Conservation (phyloP, 1,140 invertebrate genomes). For the Bacillus rossius region DNA sequence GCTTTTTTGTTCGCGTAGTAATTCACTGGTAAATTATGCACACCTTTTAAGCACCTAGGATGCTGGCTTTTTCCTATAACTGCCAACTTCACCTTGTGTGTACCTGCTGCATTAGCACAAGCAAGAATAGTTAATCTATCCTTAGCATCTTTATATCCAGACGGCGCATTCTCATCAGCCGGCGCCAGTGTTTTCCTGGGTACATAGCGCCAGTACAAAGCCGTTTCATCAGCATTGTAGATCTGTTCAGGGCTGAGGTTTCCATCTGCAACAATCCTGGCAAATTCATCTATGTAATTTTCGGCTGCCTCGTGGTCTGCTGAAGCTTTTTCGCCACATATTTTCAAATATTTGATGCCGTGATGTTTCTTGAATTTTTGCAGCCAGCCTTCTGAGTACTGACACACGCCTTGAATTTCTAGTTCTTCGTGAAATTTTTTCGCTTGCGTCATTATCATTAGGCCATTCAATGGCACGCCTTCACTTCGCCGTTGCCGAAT, state of each 20-base stretch:
- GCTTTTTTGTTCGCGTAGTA: constrained; percentile 40
- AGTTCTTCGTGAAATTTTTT: background rate
- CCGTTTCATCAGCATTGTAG: constrained; percentile 41
- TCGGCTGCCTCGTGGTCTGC: constrained; percentile 33
- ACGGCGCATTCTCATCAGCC: constrained; percentile 34
- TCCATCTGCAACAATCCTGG: constrained; percentile 33
- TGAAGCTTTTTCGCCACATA: constrained; percentile 35
- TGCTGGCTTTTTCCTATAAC: constrained; percentile 40
- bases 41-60: constrained; percentile 39
- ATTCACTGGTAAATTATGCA: constrained; percentile 36
- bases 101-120: constrained; percentile 38
- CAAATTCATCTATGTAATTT: constrained; percentile 33
- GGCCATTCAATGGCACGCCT: background rate
- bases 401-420: background rate
- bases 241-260: constrained; percentile 36
- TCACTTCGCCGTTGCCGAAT: background rate
- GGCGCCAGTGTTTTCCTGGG: constrained; percentile 39
- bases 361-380: constrained; percentile 4
- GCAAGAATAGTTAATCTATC: constrained; percentile 42
- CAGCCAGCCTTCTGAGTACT: background rate
- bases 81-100: constrained; percentile 40
- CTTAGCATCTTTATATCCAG: constrained; percentile 42
- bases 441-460: background rate
- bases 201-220: constrained; percentile 45
- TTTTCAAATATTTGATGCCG: constrained; percentile 25